A percentile compares a stretch with the other conserved stretches of the same genome.
Conservation (phyloP, 2,797 vertebrate species). For the Bradypodion pumilum region DNA sequence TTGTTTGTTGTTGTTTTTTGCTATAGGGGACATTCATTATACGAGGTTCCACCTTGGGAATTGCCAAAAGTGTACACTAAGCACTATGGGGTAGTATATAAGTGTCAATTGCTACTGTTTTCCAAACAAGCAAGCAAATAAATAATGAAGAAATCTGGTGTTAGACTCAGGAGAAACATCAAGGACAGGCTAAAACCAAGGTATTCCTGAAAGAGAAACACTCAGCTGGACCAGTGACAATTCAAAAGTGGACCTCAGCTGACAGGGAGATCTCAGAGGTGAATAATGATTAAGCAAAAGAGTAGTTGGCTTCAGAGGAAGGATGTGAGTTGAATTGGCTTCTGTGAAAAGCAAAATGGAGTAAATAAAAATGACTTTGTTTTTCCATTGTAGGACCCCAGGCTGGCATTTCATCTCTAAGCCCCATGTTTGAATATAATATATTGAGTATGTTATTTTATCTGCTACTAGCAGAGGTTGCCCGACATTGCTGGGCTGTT, state of each 20-base stretch:
- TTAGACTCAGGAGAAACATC: not conserved
- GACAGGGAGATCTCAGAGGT: not conserved
- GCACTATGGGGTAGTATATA: too few relatives aligned
- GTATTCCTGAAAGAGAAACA: not conserved
- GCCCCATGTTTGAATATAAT: not conserved
- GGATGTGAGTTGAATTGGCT: not conserved
- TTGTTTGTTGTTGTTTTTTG: too few relatives aligned
- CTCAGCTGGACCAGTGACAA: not conserved
- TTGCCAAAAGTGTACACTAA: too few relatives aligned
- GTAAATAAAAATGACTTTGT: not conserved
- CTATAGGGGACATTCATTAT: too few relatives aligned
- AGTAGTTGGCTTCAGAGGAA: not conserved
- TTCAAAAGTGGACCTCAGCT: not conserved
- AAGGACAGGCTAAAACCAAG: not conserved
- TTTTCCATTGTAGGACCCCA: not conserved
- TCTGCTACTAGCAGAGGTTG: too few relatives aligned
- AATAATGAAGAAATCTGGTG: too few relatives aligned
- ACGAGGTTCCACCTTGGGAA: too few relatives aligned
- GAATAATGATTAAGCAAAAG: not conserved
- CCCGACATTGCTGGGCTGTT: too few relatives aligned
- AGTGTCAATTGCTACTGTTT: too few relatives aligned
- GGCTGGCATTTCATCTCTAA: conserved; percentile 8
- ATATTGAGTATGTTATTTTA: not conserved
- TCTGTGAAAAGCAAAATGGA: not conserved
- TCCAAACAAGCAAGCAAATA: not conserved